Percentiles rank a stretch among this genome's conserved stretches.
Conservation (phyloP, 1,140 invertebrate species). For the Trissolcus basalis region DNA sequence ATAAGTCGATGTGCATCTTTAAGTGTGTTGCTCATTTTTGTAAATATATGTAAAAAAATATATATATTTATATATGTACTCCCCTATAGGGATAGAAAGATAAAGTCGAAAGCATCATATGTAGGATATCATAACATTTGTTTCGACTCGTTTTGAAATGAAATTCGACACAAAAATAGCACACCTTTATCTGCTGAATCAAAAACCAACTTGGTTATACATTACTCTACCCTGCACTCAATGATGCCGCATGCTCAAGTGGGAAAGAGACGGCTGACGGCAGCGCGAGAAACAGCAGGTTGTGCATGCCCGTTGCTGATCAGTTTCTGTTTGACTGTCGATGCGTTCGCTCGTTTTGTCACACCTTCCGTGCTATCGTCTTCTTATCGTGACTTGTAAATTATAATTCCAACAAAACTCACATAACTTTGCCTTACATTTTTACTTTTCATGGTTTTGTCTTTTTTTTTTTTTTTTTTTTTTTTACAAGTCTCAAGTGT, state of each 20-base stretch:
- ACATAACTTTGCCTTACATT: neutral
- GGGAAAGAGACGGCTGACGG: slow-evolving; percentile 36
- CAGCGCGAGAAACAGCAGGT: slow-evolving; percentile 63
- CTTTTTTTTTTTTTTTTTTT: no score
- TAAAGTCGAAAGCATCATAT: neutral
- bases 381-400: neutral
- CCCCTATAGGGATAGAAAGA: neutral
- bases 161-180: slow-evolving; percentile 39
- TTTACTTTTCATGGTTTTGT: no score
- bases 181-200: slow-evolving; percentile 33
- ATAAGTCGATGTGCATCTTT: neutral
- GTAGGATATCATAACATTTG: slow-evolving; percentile 13
- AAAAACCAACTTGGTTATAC: slow-evolving; percentile 36
- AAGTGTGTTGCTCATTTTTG: neutral
- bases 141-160: slow-evolving; percentile 16
- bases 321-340: slow-evolving; percentile 64
- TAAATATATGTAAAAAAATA: no score
- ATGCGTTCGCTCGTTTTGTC: slow-evolving; percentile 44
- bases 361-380: slow-evolving; percentile 6
- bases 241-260: slow-evolving; percentile 13
- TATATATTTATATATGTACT: neutral
- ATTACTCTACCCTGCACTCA: slow-evolving; percentile 21
- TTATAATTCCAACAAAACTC: neutral
- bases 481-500: no score
- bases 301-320: slow-evolving; percentile 61